A percentile compares a stretch with the other conserved stretches of the same genome.
These are phyloP conservation scores for Dicaeum eximium DNA, from an alignment of 2,113 vertebrate genomes.

Conservation along the genomic window DNA sequence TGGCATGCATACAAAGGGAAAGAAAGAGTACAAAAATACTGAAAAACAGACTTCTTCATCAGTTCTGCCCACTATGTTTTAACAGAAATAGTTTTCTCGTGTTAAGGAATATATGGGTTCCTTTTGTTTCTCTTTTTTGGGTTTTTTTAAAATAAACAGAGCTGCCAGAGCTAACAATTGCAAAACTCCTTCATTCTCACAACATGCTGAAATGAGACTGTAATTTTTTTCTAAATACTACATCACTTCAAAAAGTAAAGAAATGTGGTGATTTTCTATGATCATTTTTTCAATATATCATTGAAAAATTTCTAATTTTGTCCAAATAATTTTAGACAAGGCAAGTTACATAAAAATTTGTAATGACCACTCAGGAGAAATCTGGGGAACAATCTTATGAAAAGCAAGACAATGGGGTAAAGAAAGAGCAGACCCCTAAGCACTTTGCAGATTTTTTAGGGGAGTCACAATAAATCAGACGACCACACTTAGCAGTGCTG, in stretches of 20 bases:
- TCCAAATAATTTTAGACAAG: background rate
- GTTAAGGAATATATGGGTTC: background rate
- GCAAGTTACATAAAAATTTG: background rate
- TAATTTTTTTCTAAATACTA: background rate
- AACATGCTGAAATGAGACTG: background rate
- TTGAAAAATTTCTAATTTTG: background rate
- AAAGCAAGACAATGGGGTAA: background rate
- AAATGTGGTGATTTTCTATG: background rate
- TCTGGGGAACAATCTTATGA: accelerated
- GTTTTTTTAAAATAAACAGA: background rate
- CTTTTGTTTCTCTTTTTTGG: background rate
- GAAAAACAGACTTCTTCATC: background rate
- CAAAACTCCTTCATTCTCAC: background rate
- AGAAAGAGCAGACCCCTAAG: background rate
- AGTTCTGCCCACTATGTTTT: background rate
- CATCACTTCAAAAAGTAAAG: background rate
- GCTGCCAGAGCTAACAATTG: background rate
- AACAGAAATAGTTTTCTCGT: background rate
- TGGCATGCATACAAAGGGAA: background rate
- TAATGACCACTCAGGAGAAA: background rate
- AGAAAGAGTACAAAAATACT: background rate
- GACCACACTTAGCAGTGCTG: background rate
- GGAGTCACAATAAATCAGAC: background rate
- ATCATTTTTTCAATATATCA: background rate
- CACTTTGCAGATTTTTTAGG: background rate